A percentile compares a stretch with the other conserved stretches of the same genome.
Evolutionary conservation across 2,888 invertebrate genomes (phyloP).

Genomic region (Aricia artaxerxes): DNA sequence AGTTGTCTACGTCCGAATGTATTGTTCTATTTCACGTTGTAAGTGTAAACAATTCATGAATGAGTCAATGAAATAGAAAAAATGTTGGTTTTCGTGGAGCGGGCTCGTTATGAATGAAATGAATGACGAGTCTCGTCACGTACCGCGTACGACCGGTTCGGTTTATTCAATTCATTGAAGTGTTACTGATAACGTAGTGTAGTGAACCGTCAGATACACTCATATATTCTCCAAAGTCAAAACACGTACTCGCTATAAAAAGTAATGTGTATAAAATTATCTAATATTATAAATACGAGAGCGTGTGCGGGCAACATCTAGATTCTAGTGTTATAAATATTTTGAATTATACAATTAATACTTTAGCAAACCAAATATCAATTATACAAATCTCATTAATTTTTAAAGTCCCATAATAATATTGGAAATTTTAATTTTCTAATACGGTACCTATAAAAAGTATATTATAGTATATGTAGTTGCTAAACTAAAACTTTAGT

Average conservation of each 20-base stretch:
- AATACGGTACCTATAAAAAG: too few species aligned
- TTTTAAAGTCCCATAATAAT: too few species aligned
- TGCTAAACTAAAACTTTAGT: too few species aligned
- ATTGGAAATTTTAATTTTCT: too few species aligned
- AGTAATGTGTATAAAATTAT: background rate
- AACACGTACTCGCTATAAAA: background rate
- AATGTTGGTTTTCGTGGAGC: slow-evolving; percentile 30
- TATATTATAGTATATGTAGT: too few species aligned
- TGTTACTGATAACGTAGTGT: slow-evolving; percentile 29
- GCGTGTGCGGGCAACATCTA: too few species aligned
- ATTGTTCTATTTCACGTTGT: slow-evolving; percentile 72
- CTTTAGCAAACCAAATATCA: too few species aligned
- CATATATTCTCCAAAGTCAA: too few species aligned
- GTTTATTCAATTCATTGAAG: slow-evolving; percentile 30
- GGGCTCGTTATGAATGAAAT: slow-evolving; percentile 54
- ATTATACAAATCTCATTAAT: too few species aligned
- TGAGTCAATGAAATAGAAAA: slow-evolving; percentile 43
- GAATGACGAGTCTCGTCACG: slow-evolving; percentile 29
- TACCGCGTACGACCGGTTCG: slow-evolving; percentile 31
- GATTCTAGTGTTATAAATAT: too few species aligned
- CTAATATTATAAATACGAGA: background rate
- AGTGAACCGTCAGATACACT: slow-evolving; percentile 1
- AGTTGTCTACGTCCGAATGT: slow-evolving; percentile 60
- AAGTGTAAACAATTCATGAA: slow-evolving; percentile 66
- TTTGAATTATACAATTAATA: too few species aligned